A percentile compares a stretch with the other conserved stretches of the same genome.
Conservation (phyloP, 2,888 invertebrate genomes). For the Eilema depressum region DNA sequence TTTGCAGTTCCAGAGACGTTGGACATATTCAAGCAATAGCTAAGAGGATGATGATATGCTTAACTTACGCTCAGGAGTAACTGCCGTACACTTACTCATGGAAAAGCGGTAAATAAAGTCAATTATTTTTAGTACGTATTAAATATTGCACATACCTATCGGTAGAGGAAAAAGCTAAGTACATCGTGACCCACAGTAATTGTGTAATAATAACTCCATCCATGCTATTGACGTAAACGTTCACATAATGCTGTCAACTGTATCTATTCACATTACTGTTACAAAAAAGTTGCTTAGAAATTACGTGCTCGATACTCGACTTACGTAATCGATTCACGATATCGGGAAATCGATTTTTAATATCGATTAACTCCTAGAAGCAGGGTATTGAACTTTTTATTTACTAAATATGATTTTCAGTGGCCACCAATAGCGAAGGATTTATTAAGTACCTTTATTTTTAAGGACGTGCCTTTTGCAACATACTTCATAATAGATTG, state of each 20-base stretch:
- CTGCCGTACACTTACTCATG: no score
- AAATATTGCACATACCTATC: background rate
- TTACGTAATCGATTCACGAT: background rate
- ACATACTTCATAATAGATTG: background rate
- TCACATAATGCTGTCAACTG: conserved; percentile 55
- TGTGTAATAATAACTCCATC: conserved; percentile 54
- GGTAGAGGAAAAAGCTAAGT: conserved; percentile 4
- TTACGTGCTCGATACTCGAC: background rate
- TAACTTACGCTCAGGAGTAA: no score
- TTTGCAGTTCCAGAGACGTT: no score
- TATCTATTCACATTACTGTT: conserved; percentile 14
- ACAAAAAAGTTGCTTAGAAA: background rate
- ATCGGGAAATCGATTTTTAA: background rate
- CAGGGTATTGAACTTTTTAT: background rate
- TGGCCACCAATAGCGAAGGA: background rate
- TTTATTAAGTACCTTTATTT: background rate
- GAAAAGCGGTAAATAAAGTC: background rate
- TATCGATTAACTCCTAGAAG: conserved; percentile 1
- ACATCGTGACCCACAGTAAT: conserved; percentile 51
- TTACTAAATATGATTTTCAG: background rate
- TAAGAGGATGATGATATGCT: no score
- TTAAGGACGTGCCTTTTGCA: background rate
- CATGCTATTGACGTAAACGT: conserved; percentile 59
- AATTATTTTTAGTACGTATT: background rate
- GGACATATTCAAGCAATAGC: no score